phyloP scores from a whole-genome alignment of 2,888 invertebrate genomes.

The Podotricha telesiphe region DNA sequence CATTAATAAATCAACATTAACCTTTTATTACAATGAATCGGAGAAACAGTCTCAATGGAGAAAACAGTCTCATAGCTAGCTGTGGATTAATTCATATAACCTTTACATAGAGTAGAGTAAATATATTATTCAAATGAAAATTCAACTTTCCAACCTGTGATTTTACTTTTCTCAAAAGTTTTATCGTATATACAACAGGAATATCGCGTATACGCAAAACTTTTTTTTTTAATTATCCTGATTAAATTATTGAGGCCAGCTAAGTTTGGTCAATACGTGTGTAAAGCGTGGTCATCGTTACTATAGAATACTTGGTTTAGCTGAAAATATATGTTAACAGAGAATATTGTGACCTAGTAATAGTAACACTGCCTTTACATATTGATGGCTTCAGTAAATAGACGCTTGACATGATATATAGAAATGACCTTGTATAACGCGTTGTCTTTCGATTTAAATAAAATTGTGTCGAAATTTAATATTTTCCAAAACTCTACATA shows the following conservation, averaged over 20 bases:
- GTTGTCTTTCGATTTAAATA: background rate
- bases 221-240: background rate
- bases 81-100: background rate
- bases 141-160: background rate
- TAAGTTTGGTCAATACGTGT: background rate
- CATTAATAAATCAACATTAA: background rate
- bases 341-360: constrained; percentile 10
- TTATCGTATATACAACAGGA: background rate
- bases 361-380: constrained; percentile 24
- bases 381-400: constrained; percentile 25
- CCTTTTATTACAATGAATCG: background rate
- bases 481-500: no score
- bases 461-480: background rate
- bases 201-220: background rate
- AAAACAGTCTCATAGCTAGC: background rate
- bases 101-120: background rate
- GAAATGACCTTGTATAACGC: constrained; percentile 1
- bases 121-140: background rate
- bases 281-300: background rate
- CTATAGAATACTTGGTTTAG: background rate
- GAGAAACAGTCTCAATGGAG: no score
- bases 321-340: constrained; percentile 12
- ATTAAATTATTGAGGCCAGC: background rate
- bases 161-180: background rate
- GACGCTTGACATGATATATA: background rate